A percentile compares a stretch with the other conserved stretches of the same genome.
phyloP scores from a whole-genome alignment of 2,797 vertebrate species.

The Bradypus variegatus region DNA sequence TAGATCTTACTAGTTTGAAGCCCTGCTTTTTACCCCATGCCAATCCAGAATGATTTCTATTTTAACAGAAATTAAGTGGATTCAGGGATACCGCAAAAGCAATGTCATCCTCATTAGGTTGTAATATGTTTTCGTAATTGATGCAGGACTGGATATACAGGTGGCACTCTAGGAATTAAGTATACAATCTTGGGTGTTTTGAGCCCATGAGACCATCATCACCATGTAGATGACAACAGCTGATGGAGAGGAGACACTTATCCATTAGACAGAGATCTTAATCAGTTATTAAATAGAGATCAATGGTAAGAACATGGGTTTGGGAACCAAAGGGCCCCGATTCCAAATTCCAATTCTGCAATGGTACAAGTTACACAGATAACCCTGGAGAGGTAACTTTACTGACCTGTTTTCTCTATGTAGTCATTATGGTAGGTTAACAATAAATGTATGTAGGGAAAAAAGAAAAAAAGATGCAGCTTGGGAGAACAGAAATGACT shows the following conservation, averaged over 20 bases:
- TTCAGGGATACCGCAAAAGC: background rate
- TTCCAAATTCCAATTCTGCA: constrained; percentile 19
- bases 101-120: background rate
- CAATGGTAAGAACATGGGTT: background rate
- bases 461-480: background rate
- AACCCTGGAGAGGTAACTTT: background rate
- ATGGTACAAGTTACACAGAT: background rate
- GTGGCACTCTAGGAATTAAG: background rate
- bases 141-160: background rate
- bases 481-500: background rate
- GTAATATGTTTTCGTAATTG: background rate
- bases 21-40: background rate
- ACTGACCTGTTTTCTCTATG: background rate
- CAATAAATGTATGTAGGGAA: background rate
- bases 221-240: background rate
- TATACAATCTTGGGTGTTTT: background rate
- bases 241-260: background rate
- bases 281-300: constrained; percentile 6
- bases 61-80: constrained; percentile 24
- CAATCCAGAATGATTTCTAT: background rate
- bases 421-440: background rate
- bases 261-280: background rate
- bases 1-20: background rate
- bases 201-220: background rate
- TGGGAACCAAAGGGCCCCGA: background rate